A percentile compares a stretch with the other conserved stretches of the same genome.
Conservation (phyloP, 1,140 invertebrate species). For the Tetragonula clypearis region DNA sequence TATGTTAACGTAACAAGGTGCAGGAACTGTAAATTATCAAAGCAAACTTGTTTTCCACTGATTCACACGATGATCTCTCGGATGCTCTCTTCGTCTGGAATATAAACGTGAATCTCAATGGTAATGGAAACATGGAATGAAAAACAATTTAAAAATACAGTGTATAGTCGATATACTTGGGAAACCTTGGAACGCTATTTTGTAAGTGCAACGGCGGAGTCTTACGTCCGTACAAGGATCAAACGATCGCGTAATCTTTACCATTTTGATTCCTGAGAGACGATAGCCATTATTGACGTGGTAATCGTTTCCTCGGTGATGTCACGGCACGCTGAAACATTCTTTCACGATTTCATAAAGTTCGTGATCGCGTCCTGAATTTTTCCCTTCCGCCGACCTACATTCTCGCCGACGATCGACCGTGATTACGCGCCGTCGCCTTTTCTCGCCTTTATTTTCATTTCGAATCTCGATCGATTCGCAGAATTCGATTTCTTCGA, state of each 20-base stretch:
- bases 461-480: neutral
- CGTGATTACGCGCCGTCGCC: neutral
- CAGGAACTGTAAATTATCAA: neutral
- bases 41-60: neutral
- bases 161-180: too few species aligned
- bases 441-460: slow-evolving; percentile 2
- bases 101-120: too few species aligned
- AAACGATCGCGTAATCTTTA: slow-evolving; percentile 18
- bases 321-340: slow-evolving; percentile 15
- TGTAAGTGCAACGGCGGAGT: neutral
- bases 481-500: neutral
- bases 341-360: slow-evolving; percentile 13
- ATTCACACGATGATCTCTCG: neutral
- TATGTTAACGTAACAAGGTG: neutral
- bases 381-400: slow-evolving; percentile 42
- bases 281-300: neutral
- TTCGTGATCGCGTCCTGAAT: slow-evolving; percentile 24
- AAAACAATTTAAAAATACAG: neutral
- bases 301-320: slow-evolving; percentile 38
- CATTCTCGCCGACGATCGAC: slow-evolving; percentile 5
- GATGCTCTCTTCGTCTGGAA: too few species aligned
- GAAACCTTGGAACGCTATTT: slow-evolving; percentile 6
- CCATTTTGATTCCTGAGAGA: slow-evolving; percentile 19
- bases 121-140: too few species aligned
- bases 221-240: neutral